phyloP scores from a whole-genome alignment of 1,140 invertebrate species.

The Polypedilum vanderplanki region DNA sequence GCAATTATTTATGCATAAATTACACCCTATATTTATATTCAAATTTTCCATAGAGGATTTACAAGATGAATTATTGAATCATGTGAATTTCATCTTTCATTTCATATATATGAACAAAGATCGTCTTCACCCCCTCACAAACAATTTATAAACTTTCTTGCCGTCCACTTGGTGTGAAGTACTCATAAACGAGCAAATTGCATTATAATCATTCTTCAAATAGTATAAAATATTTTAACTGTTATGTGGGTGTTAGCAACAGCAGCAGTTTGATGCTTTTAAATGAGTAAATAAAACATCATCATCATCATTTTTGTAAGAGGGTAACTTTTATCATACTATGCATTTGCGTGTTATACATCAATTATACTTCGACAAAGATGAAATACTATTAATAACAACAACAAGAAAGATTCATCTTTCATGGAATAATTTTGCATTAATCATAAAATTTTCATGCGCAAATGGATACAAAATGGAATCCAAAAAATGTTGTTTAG shows the following conservation, averaged over 20 bases:
- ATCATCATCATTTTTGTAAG: not conserved
- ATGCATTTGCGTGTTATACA: too few relatives aligned
- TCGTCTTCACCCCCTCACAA: not conserved
- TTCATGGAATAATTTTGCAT: not conserved
- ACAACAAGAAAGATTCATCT: not conserved
- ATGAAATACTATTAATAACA: too few relatives aligned
- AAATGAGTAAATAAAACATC: constrained; percentile 21
- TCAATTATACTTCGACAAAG: too few relatives aligned
- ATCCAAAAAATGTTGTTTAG: not conserved
- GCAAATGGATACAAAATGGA: constrained; percentile 17
- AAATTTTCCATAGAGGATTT: not conserved
- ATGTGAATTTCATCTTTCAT: too few relatives aligned
- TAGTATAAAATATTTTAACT: not conserved
- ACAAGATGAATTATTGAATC: constrained; percentile 6
- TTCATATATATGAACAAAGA: too few relatives aligned
- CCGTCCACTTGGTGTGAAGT: not conserved
- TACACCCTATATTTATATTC: not conserved
- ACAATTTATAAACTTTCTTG: not conserved
- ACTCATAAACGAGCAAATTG: not conserved
- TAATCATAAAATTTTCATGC: constrained; percentile 19
- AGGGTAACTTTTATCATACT: too few relatives aligned
- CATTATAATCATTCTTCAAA: not conserved
- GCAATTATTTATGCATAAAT: constrained; percentile 29
- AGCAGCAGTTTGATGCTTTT: not conserved
- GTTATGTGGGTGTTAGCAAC: not conserved